Evolutionary conservation across 2,888 invertebrate genomes (phyloP).

Genomic region (Eulithis testata): DNA sequence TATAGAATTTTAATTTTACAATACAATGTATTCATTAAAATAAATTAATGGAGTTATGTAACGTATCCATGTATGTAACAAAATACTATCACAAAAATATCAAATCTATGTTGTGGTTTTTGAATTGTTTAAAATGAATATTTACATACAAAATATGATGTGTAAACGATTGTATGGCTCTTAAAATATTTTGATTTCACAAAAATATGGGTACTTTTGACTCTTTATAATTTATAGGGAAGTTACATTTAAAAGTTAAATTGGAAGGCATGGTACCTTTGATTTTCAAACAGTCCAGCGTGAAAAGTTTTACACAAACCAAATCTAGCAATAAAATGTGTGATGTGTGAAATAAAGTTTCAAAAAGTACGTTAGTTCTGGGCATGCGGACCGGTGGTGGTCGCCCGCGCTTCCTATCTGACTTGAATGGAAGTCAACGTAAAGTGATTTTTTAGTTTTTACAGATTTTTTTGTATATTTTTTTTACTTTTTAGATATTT

Average conservation of each 20-base stretch:
- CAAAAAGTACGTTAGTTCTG: constrained; percentile 1
- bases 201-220: constrained; percentile 15
- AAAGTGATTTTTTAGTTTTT: constrained; percentile 63
- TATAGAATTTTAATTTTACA: constrained; percentile 2
- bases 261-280: constrained; percentile 16
- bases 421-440: constrained; percentile 59
- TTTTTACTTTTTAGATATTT: constrained; percentile 51
- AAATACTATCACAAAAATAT: constrained; percentile 7
- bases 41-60: constrained; percentile 3
- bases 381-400: constrained; percentile 40
- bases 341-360: neutral
- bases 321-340: constrained; percentile 6
- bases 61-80: neutral
- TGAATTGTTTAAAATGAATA: constrained; percentile 5
- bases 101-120: neutral
- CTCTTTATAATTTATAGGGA: constrained; percentile 8
- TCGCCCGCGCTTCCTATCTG: constrained; percentile 47
- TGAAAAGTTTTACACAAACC: constrained; percentile 1
- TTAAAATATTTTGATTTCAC: constrained; percentile 21
- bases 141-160: constrained; percentile 13
- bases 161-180: constrained; percentile 13
- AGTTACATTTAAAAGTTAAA: constrained; percentile 1
- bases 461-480: constrained; percentile 51
- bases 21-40: constrained; percentile 2
- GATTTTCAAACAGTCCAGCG: neutral